Percentiles rank a stretch among this genome's conserved stretches.
These are phyloP conservation scores for Australoheros facetus DNA, from an alignment of 2,797 vertebrate genomes.

Conservation along the genomic window DNA sequence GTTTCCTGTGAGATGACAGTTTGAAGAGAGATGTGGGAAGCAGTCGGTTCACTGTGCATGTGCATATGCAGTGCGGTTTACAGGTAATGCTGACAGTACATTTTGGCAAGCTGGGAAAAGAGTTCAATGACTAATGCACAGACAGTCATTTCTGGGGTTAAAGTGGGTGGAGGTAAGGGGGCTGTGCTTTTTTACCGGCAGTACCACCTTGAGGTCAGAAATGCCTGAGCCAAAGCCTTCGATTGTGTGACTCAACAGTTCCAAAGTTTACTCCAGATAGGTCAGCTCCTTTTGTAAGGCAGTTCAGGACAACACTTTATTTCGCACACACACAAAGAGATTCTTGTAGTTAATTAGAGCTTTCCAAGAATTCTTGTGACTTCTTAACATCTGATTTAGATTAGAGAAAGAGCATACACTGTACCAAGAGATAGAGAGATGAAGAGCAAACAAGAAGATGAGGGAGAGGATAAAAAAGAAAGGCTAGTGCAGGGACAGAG, in stretches of 20 bases:
- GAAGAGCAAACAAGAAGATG: constrained; percentile 9
- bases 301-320: constrained; percentile 19
- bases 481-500: background rate
- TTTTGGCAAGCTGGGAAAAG: constrained; percentile 34
- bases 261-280: constrained; percentile 42
- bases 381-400: constrained; percentile 44
- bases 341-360: constrained; percentile 34
- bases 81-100: constrained; percentile 50
- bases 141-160: constrained; percentile 44
- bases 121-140: constrained; percentile 36
- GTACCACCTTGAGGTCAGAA: constrained; percentile 54
- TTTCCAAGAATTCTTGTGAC: constrained; percentile 9
- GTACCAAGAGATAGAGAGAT: background rate
- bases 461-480: background rate
- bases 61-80: constrained; percentile 12
- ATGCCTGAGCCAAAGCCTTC: constrained; percentile 39
- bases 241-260: constrained; percentile 56
- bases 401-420: constrained; percentile 9
- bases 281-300: constrained; percentile 32
- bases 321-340: constrained; percentile 28
- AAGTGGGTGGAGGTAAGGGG: constrained; percentile 15
- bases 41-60: background rate
- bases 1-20: constrained; percentile 23
- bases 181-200: constrained; percentile 44
- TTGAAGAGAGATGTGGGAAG: constrained; percentile 15